These are phyloP conservation scores for Pseudorhombus dupliciocellatus DNA, from an alignment of 2,113 vertebrate genomes.

Conservation along the genomic window DNA sequence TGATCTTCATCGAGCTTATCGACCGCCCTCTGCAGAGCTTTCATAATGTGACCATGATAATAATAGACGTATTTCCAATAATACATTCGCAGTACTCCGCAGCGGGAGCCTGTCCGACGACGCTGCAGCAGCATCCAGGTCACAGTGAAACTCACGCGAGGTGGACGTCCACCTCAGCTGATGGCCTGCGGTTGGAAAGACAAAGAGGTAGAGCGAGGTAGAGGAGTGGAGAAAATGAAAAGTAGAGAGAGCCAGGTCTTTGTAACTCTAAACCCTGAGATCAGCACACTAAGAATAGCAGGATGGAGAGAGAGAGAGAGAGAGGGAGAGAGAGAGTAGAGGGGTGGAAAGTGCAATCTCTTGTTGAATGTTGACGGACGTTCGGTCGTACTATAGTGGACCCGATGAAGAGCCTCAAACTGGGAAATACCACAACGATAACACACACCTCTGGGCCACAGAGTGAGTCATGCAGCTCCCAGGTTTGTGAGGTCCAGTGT, in stretches of 20 bases:
- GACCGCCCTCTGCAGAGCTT: conserved; percentile 2
- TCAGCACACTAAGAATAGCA: conserved; percentile 76
- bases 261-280: conserved; percentile 78
- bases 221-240: conserved; percentile 25
- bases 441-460: not conserved
- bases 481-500: conserved; percentile 21
- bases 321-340: conserved; percentile 16
- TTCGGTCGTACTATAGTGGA: conserved; percentile 35
- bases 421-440: conserved; percentile 21
- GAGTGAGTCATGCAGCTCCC: conserved; percentile 54
- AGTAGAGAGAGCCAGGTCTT: conserved; percentile 41
- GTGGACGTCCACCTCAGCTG: conserved; percentile 10
- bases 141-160: not conserved
- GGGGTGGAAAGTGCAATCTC: conserved; percentile 45
- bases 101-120: conserved; percentile 7
- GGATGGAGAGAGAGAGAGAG: conserved; percentile 30
- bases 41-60: conserved; percentile 46
- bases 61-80: conserved; percentile 65
- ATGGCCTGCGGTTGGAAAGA: not conserved
- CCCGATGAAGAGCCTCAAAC: not conserved
- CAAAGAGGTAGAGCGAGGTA: not conserved
- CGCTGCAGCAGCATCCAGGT: conserved; percentile 7
- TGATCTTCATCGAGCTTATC: conserved; percentile 37
- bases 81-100: conserved; percentile 30
- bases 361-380: conserved; percentile 75